Evolutionary conservation across 1,140 invertebrate species (phyloP), one percentile per base, ranked within the genome.

Genomic region (Notospermus geniculatus): DNA sequence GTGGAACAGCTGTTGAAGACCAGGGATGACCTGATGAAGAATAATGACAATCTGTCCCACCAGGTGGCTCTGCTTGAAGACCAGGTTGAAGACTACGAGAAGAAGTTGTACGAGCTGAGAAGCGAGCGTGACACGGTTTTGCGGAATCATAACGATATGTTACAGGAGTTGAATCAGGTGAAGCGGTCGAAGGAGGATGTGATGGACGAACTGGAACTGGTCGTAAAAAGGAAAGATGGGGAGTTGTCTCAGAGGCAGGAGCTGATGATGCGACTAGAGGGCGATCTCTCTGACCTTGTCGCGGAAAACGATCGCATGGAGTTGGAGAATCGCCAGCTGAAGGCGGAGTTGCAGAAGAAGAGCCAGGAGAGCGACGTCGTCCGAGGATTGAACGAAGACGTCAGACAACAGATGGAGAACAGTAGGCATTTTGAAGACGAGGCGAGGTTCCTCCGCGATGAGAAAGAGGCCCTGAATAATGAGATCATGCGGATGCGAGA

Each of bases 1-100:
- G 87, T 89, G 62, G 66, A 65, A 17, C 73, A 77, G 39, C 45
- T 80, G 2, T 71, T 79, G 25, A 57, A 65, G 9, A 80, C 62
- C 23, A 69, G 50, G 36, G 68, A 69, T n/a, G 36, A 67, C 17
- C 63, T 75, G 53, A 78, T 72, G 46, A 71, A 81, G 1, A 71
- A 77, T 52, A 57, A 69, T 28, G 57, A 68, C 1, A 76, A 83
- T 30, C 36, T 84, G 25, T 78, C 64, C 29, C 45, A 60, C 23
- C 60, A 67, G 62, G 62, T 64, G 41, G 32, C 76, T 43, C 75
- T 54, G 27, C 30, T 64, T n/a, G 59, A 70, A 17, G 45, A 57
- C 25, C 29, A 60, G 32, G 39, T 65, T 36, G 45, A 56, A 25
- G 27, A 62, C 27, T 54, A 60, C 27, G 57, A 52, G 22, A 23